Conservation (phyloP, 2,113 vertebrate genomes). For the Tyrannus savana region DNA sequence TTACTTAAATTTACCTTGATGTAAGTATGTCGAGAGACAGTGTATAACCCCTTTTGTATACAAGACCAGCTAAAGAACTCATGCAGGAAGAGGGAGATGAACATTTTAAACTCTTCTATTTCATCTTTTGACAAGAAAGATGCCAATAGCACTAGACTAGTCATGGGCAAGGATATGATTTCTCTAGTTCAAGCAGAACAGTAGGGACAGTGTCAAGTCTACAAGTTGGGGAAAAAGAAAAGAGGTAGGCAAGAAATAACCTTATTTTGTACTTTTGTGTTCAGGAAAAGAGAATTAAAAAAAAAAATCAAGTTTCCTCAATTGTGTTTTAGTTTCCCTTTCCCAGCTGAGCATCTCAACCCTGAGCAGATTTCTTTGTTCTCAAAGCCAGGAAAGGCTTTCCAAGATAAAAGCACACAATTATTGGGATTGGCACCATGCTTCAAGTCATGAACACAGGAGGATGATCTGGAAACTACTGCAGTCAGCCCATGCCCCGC, state of each 20-base stretch:
- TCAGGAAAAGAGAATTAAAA: neutral
- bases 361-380: neutral
- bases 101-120: neutral
- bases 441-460: neutral
- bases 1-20: neutral
- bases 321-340: neutral
- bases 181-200: neutral
- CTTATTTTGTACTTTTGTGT: neutral
- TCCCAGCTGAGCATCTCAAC: neutral
- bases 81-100: neutral
- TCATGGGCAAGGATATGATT: neutral
- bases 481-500: neutral
- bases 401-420: neutral
- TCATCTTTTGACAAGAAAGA: neutral
- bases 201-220: neutral
- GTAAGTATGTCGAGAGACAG: neutral
- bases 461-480: neutral
- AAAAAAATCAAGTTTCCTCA: neutral
- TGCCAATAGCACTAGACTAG: neutral
- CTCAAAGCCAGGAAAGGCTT: neutral
- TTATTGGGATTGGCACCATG: neutral
- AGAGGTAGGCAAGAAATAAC: neutral
- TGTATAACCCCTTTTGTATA: neutral
- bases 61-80: neutral
- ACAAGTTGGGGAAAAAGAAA: neutral